phyloP scores from a whole-genome alignment of 2,797 vertebrate species.

The Pipistrellus pygmaeus region DNA sequence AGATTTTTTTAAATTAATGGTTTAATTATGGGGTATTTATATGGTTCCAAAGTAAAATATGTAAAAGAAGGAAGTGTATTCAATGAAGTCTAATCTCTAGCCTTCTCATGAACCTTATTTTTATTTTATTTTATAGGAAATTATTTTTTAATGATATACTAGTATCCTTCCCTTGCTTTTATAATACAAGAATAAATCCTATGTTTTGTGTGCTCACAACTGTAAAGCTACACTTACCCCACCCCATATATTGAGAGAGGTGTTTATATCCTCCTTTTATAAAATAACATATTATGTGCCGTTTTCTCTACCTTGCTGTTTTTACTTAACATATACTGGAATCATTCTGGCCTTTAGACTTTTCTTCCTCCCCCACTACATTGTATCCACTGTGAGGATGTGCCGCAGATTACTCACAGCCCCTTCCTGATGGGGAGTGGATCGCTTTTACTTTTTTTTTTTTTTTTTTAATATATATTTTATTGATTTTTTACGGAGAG shows the following conservation, averaged over 20 bases:
- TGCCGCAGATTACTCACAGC: background rate
- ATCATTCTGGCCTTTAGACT: background rate
- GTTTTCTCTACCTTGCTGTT: slow-evolving; percentile 6
- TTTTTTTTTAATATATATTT: no score
- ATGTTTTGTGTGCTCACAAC: background rate
- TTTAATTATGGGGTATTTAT: background rate
- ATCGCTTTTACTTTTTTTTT: slow-evolving; percentile 19
- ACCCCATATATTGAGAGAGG: background rate
- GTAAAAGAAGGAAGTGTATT: slow-evolving; percentile 46
- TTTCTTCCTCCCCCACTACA: background rate
- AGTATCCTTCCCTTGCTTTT: background rate
- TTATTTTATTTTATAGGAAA: slow-evolving; percentile 24
- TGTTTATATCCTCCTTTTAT: background rate
- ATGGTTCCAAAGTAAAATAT: slow-evolving; percentile 50
- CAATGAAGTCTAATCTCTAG: background rate
- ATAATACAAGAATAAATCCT: background rate
- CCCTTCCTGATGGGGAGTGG: background rate
- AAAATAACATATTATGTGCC: background rate
- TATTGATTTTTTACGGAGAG: no score
- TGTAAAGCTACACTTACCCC: background rate
- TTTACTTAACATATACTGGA: background rate
- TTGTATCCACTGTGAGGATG: background rate
- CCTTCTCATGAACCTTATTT: background rate
- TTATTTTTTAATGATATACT: background rate
- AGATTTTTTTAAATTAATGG: slow-evolving; percentile 34